Base-by-base conservation (phyloP, 2,888 invertebrate genomes). In the Limnephilus marmoratus region DNA sequence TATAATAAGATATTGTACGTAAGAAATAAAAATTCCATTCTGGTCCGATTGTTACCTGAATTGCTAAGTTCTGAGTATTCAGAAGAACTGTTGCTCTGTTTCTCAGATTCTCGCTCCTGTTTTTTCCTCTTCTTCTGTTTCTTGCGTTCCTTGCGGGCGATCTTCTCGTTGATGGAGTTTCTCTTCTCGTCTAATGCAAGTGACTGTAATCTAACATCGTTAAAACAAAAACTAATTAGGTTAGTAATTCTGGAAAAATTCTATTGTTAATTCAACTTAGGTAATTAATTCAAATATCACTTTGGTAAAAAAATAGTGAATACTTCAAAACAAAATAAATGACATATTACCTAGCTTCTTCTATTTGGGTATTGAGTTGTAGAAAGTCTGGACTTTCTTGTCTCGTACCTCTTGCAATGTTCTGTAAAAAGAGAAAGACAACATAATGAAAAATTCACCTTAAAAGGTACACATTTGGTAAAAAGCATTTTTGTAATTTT, bases 131-230 rank as follows among this genome's bases (percentile, higher is more conserved):
- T 97, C 96, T 97, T 98, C 94, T 98, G 97, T 94, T 97, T 97
- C 95, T 97, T 97, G n/a, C 97, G 96, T 94, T 98, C 97, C 94
- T 97, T 97, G 94, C 97, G 97, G 92, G 97, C 97, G 94, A 98
- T 95, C 95, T 98, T 98, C 94, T 98, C 98, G 94, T 97, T 97
- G 93, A 97, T 96, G 93, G 97, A 96, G 96, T 96, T 97, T 93
- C 98, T 96, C 90, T 97, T 96, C 95, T 97, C 97, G 94, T 97
- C 97, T 94, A 98, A 95, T 94, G 97, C 96, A 94, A 97, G 96
- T 15, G 97, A 97, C 94, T 96, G 96, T 93, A 96, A 95, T 94
- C 97, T 97, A 94, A 49, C 93, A 91, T 31, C 85, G 9, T 68
- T 68, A 68, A 24, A 68, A 11, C 24, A 90, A 91, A 91, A 90